Base-by-base conservation (phyloP, 2,888 invertebrate genomes). In the Hetaerina titia region DNA sequence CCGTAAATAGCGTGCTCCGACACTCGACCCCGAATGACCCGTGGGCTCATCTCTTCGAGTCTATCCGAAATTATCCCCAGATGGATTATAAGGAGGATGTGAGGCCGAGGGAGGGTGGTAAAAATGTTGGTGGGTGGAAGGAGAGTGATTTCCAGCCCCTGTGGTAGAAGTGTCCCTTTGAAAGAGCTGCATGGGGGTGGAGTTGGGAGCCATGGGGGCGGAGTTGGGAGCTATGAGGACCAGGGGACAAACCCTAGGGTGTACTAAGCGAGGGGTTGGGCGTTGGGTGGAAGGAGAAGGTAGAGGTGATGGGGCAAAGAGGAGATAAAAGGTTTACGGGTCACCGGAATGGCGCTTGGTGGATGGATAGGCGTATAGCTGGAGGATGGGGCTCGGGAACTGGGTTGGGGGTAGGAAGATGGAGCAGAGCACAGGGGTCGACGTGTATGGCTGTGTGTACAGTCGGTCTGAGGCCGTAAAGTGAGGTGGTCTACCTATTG, bases 301-400 rank as follows among this genome's bases (percentile, higher is more conserved):
- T 45, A 45, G 45, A 45, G 81, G 81, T 31, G 92, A 92, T 92
- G 64, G 45, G 17, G 90, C 9, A 69, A 92, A 25, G 69, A 45
- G 64, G 56, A 92, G 92, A 69, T 92, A 92, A 92, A 92, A 92
- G 92, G 45, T 92, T 92, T 92, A 92, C 92, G 92, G 92, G 69
- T 92, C 92, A 45, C 45, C 45, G 69, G 69, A 92, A 92, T 74
- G 64, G 92, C 31, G 64, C 64, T 69, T 25, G 92, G 92, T 17
- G 69, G 92, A 92, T 92, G 92, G 74, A 22, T 92, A 31, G 92
- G 31, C 45, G 64, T 64, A 17, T 58, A 19, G 64, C 45, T 19
- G 90, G 31, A 69, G 63, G 45, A 56, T 64, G 64, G 63, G 90
- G 60, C 4, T 63, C 45, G 64, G 64, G 22, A 45, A 45, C 45